Evolutionary conservation across 2,888 invertebrate genomes (phyloP).

Genomic region (Rhingia campestris): DNA sequence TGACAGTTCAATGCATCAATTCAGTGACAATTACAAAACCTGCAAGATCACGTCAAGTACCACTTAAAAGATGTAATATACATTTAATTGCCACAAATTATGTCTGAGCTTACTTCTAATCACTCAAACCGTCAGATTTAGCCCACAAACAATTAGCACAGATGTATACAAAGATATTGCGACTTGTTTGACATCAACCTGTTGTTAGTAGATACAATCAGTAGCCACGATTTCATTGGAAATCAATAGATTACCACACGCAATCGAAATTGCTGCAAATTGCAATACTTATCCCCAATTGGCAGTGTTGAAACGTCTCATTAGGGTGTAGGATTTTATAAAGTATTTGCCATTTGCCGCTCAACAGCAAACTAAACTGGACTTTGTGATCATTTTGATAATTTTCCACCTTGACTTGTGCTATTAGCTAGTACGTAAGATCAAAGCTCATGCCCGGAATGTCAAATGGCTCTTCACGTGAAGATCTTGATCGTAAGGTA

Average conservation of each 20-base stretch:
- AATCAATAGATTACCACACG: neutral
- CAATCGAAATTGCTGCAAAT: neutral
- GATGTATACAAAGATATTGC: neutral
- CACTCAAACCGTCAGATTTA: neutral
- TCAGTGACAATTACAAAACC: neutral
- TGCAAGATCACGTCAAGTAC: neutral
- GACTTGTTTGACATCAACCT: neutral
- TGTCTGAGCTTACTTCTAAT: neutral
- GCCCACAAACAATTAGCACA: neutral
- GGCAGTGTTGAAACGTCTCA: neutral
- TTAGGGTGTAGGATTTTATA: neutral
- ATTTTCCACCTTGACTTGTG: neutral
- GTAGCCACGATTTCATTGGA: neutral
- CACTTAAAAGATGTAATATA: neutral
- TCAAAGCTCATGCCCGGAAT: neutral
- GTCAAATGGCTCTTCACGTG: neutral
- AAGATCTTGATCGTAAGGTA: neutral
- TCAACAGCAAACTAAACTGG: neutral
- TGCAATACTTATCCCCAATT: neutral
- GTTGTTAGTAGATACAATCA: neutral
- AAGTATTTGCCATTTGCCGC: neutral
- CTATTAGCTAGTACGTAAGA: neutral
- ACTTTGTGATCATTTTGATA: neutral
- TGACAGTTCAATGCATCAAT: neutral
- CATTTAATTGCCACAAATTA: slow-evolving; percentile 1